These are phyloP conservation scores for Eretmocerus hayati DNA, from an alignment of 2,888 invertebrate species.

Conservation along the genomic window DNA sequence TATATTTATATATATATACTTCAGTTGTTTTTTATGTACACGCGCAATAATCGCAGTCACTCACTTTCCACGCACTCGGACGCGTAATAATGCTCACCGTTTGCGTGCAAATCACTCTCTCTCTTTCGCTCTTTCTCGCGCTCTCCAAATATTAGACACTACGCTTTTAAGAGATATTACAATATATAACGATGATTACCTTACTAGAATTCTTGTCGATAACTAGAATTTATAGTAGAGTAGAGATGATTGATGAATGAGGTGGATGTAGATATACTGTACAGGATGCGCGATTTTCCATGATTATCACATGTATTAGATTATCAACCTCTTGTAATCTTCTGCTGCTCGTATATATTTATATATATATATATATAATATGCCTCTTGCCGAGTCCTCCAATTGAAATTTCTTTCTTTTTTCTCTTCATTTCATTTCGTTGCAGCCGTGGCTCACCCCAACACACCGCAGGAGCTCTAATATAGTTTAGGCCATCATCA, in stretches of 20 bases:
- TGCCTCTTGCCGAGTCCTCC: background rate
- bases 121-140: background rate
- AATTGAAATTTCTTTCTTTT: conserved; percentile 7
- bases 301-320: conserved; percentile 63
- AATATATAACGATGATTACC: conserved; percentile 26
- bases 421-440: conserved; percentile 14
- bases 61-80: conserved; percentile 15
- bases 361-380: too few relatives aligned
- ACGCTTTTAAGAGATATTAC: conserved; percentile 23
- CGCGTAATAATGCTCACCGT: conserved; percentile 3
- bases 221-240: conserved; percentile 54
- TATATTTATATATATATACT: conserved; percentile 12
- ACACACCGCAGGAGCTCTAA: too few relatives aligned
- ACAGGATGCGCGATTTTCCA: conserved; percentile 53
- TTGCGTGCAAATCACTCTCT: conserved; percentile 8
- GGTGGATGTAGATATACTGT: conserved; percentile 56
- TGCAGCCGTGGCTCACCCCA: too few relatives aligned
- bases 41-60: too few relatives aligned
- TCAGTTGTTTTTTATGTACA: background rate
- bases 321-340: conserved; percentile 46
- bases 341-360: too few relatives aligned
- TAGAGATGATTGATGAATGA: conserved; percentile 63
- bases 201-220: conserved; percentile 42
- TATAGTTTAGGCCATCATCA: too few relatives aligned
- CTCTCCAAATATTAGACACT: conserved; percentile 20